These are phyloP conservation scores for Ardeotis arabs DNA, from an alignment of 2,113 vertebrate genomes.

Conservation along the genomic window DNA sequence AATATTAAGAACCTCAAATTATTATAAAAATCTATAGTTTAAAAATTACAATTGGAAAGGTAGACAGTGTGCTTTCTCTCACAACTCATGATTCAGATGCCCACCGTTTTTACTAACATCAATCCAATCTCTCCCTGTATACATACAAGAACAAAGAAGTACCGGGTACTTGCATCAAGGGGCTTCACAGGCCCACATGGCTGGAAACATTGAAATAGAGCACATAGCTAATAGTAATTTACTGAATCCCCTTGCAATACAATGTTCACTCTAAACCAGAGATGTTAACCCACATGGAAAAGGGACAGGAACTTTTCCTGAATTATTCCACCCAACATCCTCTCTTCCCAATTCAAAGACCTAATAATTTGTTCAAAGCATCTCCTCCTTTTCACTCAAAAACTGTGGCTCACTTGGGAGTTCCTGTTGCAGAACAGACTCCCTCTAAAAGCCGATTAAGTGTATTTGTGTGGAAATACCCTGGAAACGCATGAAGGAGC, in stretches of 20 bases:
- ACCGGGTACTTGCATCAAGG: background rate
- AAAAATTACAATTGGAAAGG: background rate
- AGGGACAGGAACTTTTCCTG: background rate
- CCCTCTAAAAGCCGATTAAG: slow-evolving; percentile 33
- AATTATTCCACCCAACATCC: background rate
- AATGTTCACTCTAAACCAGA: background rate
- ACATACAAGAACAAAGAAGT: background rate
- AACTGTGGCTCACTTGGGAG: background rate
- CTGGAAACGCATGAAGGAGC: slow-evolving; percentile 40
- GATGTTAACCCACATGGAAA: background rate
- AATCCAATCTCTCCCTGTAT: background rate
- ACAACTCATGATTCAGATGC: background rate
- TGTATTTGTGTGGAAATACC: background rate
- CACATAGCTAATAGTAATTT: background rate
- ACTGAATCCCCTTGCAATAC: background rate
- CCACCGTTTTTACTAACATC: background rate
- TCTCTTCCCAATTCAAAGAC: background rate
- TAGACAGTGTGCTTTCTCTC: background rate
- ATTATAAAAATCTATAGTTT: background rate
- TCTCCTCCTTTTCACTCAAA: background rate
- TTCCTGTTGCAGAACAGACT: background rate
- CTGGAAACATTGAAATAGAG: background rate
- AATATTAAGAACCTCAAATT: background rate
- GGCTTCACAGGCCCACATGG: background rate
- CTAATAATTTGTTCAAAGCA: background rate